Percentiles rank a stretch among this genome's conserved stretches.
These are phyloP conservation scores for Coecobrya sp. DNA, from an alignment of 2,888 invertebrate species.

Conservation along the genomic window DNA sequence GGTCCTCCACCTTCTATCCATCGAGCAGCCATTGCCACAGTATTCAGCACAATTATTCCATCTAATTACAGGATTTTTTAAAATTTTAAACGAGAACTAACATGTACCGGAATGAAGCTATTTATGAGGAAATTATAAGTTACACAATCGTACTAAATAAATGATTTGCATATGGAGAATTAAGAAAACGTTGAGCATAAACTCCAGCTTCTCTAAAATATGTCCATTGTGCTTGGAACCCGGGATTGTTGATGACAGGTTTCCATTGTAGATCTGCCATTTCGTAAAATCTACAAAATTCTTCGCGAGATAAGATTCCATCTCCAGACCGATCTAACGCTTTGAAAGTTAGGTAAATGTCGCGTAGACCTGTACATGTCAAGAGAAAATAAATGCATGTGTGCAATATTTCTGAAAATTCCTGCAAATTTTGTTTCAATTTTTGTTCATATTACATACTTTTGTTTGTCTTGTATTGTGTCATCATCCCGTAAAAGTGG, in stretches of 20 bases:
- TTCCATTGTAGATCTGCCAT: slow-evolving; percentile 93
- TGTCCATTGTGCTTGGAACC: slow-evolving; percentile 84
- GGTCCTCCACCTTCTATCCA: slow-evolving; percentile 91
- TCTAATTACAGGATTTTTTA: slow-evolving; percentile 88
- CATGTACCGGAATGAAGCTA: neutral
- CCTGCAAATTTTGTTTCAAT: slow-evolving; percentile 13
- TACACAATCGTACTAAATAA: slow-evolving; percentile 82
- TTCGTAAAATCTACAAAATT: slow-evolving; percentile 93
- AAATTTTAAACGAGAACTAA: neutral
- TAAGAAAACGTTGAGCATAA: slow-evolving; percentile 83
- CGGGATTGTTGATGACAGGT: slow-evolving; percentile 83
- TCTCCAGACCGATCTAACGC: slow-evolving; percentile 91
- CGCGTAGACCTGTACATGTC: slow-evolving; percentile 90
- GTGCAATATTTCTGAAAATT: neutral
- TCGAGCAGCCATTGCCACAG: slow-evolving; percentile 92
- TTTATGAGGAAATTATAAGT: neutral
- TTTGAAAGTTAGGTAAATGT: slow-evolving; percentile 94
- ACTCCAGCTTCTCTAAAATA: slow-evolving; percentile 82
- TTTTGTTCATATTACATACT: slow-evolving; percentile 87
- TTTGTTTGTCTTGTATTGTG: slow-evolving; percentile 92
- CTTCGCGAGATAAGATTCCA: slow-evolving; percentile 91
- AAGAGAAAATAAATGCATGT: slow-evolving; percentile 61
- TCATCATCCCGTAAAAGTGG: slow-evolving; percentile 94
- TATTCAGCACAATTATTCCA: slow-evolving; percentile 92
- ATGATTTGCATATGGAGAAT: slow-evolving; percentile 83